Percentiles rank a stretch among this genome's conserved stretches.
Evolutionary conservation across 2,888 invertebrate species (phyloP).

Genomic region (Phyto melanocephala): DNA sequence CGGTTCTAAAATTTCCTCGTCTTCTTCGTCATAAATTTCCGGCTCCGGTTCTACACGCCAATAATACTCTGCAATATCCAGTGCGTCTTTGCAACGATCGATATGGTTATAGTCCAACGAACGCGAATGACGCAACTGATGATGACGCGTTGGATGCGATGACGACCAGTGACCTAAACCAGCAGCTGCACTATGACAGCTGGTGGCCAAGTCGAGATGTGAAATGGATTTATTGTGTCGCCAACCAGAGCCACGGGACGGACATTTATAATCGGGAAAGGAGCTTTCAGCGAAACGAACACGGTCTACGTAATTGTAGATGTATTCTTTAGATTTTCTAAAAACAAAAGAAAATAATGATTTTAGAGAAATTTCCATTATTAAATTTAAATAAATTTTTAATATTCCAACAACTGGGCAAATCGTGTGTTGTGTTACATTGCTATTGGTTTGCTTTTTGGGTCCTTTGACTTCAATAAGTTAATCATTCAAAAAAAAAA

Average conservation of each 20-base stretch:
- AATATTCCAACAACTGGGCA: no score
- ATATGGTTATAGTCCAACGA: conserved; percentile 77
- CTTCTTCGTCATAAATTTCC: conserved; percentile 67
- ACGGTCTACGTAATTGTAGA: conserved; percentile 79
- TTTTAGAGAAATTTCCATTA: neutral
- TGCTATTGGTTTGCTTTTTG: neutral
- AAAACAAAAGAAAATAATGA: conserved; percentile 24
- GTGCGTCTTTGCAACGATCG: conserved; percentile 73
- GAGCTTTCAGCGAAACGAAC: conserved; percentile 76
- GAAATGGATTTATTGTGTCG: conserved; percentile 78
- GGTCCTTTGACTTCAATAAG: neutral
- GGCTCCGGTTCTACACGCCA: conserved; percentile 77
- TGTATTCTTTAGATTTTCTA: conserved; percentile 76
- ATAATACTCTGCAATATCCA: conserved; percentile 77
- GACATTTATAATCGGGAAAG: conserved; percentile 72
- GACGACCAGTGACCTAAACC: conserved; percentile 75
- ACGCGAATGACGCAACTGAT: conserved; percentile 76
- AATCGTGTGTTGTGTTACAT: neutral
- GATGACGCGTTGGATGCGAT: conserved; percentile 57
- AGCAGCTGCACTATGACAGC: conserved; percentile 74
- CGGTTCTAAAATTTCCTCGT: conserved; percentile 59
- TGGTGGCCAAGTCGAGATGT: conserved; percentile 81
- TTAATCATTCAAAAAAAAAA: neutral
- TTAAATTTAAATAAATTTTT: neutral
- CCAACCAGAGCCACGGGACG: conserved; percentile 78